Evolutionary conservation across 2,113 vertebrate species (phyloP).

Genomic region (Sminthopsis crassicaudata): DNA sequence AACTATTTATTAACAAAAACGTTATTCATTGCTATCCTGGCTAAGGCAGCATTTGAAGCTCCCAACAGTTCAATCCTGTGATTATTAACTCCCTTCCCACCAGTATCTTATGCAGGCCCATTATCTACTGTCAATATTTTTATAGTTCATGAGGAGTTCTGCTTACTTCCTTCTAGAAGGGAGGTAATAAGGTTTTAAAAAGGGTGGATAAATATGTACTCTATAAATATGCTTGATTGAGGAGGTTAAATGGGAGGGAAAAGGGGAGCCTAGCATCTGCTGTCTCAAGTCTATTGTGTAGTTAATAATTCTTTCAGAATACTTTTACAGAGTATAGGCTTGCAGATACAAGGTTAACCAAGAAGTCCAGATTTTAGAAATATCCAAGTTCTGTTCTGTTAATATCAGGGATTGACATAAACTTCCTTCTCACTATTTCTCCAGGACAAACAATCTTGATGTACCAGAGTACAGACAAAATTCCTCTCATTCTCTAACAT

Average conservation of each 20-base stretch:
- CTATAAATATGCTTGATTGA: conserved; percentile 76
- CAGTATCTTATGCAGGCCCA: conserved; percentile 69
- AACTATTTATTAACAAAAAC: conserved; percentile 79
- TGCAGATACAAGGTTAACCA: conserved; percentile 46
- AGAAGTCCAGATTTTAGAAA: conserved; percentile 36
- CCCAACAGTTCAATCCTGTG: conserved; percentile 53
- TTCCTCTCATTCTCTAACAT: neutral
- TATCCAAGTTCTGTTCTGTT: conserved; percentile 14
- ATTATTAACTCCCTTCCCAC: conserved; percentile 71
- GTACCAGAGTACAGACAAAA: conserved; percentile 24
- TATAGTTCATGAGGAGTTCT: conserved; percentile 73
- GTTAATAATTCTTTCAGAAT: conserved; percentile 78
- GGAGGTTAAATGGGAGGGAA: conserved; percentile 64
- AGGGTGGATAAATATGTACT: conserved; percentile 81
- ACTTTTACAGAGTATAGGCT: conserved; percentile 77
- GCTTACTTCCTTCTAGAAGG: conserved; percentile 78
- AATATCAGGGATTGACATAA: conserved; percentile 5
- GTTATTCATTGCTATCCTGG: conserved; percentile 35
- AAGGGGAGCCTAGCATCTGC: conserved; percentile 75
- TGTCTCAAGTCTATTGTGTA: conserved; percentile 63
- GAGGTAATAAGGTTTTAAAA: conserved; percentile 64
- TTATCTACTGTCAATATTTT: conserved; percentile 88
- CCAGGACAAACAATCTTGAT: neutral
- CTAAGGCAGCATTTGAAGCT: conserved; percentile 49
- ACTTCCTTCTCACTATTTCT: neutral